Conservation (phyloP, 2,888 invertebrate species). For the Caradrina kadenii region DNA sequence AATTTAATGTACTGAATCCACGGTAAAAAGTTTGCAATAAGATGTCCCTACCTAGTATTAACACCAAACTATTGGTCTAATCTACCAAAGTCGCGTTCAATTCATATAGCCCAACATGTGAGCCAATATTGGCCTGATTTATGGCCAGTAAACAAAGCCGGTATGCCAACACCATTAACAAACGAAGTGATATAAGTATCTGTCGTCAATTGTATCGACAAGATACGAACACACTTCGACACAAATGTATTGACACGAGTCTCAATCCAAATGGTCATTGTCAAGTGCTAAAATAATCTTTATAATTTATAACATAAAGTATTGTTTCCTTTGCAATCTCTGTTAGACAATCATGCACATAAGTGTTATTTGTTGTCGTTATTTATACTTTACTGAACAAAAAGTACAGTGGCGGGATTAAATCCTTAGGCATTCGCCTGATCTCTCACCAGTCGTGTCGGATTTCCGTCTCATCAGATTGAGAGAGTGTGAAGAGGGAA, state of each 20-base stretch:
- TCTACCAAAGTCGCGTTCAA: not conserved
- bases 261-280: not conserved
- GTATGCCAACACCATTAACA: not conserved
- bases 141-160: not conserved
- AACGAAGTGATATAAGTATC: not conserved
- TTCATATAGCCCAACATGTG: not conserved
- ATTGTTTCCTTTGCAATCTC: not conserved
- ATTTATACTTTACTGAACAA: too few species aligned
- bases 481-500: too few species aligned
- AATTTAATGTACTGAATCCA: too few species aligned
- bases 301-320: not conserved
- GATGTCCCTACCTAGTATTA: too few species aligned
- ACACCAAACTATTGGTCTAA: too few species aligned
- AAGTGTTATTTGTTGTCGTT: too few species aligned
- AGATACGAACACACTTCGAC: conserved; percentile 22
- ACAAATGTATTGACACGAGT: conserved; percentile 5
- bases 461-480: too few species aligned
- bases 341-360: conserved; percentile 2
- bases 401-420: too few species aligned
- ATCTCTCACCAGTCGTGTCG: too few species aligned
- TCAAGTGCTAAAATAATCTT: conserved; percentile 5
- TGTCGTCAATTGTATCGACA: conserved; percentile 6
- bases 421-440: too few species aligned
- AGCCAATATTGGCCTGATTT: not conserved
- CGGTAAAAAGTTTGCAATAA: too few species aligned